Conservation (phyloP, 2,113 vertebrate genomes). For the Muscicapa adusta region DNA sequence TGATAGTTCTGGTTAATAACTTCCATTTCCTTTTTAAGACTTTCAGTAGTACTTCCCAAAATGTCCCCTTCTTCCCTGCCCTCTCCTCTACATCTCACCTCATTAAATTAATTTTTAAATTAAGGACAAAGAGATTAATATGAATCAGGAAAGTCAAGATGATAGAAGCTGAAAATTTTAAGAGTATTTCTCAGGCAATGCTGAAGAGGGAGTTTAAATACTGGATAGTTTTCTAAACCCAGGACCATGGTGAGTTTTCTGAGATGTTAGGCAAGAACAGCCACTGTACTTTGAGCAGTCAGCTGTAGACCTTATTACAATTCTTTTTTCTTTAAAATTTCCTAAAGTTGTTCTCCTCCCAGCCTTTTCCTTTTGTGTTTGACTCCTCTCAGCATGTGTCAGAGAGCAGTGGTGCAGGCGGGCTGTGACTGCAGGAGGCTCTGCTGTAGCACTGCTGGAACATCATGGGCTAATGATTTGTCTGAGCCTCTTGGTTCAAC, state of each 20-base stretch:
- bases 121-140: neutral
- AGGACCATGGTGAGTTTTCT: neutral
- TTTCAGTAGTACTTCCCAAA: neutral
- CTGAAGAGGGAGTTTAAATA: neutral
- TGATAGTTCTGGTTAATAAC: neutral
- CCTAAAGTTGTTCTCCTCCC: neutral
- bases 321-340: neutral
- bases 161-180: neutral
- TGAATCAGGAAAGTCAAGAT: neutral
- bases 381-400: constrained; percentile 1
- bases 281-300: neutral
- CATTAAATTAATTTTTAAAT: neutral
- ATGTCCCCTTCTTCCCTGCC: neutral
- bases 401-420: neutral
- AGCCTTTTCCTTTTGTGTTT: constrained; percentile 19
- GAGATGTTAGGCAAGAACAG: neutral
- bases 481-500: constrained; percentile 30
- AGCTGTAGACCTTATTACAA: neutral
- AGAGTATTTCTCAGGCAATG: neutral
- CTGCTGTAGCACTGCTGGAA: neutral
- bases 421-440: constrained; percentile 23
- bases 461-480: constrained; percentile 37
- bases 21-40: neutral
- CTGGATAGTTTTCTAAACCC: neutral
- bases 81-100: neutral